Evolutionary conservation across 1,140 invertebrate genomes (phyloP).

Genomic region (Drosophila quadrilineata): DNA sequence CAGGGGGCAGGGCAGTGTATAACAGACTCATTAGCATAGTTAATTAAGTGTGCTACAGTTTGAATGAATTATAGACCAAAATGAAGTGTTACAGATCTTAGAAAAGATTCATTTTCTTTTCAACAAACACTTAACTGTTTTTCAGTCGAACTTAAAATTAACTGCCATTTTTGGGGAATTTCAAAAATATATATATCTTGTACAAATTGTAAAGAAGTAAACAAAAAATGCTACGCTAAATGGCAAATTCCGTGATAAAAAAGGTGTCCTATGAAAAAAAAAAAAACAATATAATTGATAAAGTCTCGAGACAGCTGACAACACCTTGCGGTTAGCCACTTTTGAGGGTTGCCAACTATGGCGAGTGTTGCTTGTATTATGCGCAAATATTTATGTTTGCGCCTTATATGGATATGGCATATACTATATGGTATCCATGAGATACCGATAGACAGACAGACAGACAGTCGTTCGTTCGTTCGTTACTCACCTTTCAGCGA

Average conservation of each 20-base stretch:
- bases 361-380: conserved; percentile 42
- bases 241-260: conserved; percentile 31
- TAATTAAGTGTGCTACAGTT: conserved; percentile 68
- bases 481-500: conserved; percentile 72
- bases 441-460: conserved; percentile 29
- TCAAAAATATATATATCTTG: neutral
- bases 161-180: neutral
- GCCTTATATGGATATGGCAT: conserved; percentile 61
- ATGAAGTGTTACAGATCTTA: neutral
- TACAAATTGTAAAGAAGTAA: conserved; percentile 27
- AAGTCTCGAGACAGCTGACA: too few species aligned
- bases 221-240: conserved; percentile 19
- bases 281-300: conserved; percentile 39
- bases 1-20: too few species aligned
- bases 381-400: conserved; percentile 56
- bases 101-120: too few species aligned
- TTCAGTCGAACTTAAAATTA: too few species aligned
- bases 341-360: conserved; percentile 37
- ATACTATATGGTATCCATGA: conserved; percentile 43
- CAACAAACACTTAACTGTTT: too few species aligned
- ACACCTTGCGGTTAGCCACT: conserved; percentile 20
- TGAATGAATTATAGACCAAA: conserved; percentile 23
- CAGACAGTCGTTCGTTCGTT: neutral
- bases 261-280: conserved; percentile 20
- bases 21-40: conserved; percentile 67